These are phyloP conservation scores for Cephus spinipes DNA, from an alignment of 2,888 invertebrate species.

Conservation along the genomic window DNA sequence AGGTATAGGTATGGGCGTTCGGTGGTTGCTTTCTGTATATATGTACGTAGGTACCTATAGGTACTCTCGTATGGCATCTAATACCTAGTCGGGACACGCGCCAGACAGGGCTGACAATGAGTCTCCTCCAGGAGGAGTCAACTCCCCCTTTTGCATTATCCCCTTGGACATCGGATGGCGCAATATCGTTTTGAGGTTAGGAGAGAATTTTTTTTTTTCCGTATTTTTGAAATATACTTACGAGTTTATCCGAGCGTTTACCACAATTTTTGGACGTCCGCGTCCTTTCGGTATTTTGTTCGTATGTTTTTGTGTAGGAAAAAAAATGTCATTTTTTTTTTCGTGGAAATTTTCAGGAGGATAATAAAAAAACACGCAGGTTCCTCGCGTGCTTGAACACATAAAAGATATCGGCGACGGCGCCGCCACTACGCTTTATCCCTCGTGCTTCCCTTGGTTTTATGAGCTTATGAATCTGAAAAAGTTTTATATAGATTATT, in stretches of 20 bases:
- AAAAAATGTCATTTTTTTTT: too few species aligned
- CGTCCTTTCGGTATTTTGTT: too few species aligned
- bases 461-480: not conserved
- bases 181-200: too few species aligned
- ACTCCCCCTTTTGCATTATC: conserved; percentile 24
- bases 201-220: too few species aligned
- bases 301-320: too few species aligned
- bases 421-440: not conserved
- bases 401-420: not conserved
- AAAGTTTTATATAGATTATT: too few species aligned
- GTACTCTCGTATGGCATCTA: not conserved
- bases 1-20: not conserved
- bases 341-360: too few species aligned
- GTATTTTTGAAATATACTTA: too few species aligned
- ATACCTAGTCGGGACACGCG: conserved; percentile 37
- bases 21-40: conserved; percentile 3
- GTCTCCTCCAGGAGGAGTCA: conserved; percentile 25
- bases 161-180: too few species aligned
- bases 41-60: not conserved
- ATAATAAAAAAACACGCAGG: too few species aligned
- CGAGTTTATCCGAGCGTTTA: too few species aligned
- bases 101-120: conserved; percentile 15
- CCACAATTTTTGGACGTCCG: too few species aligned
- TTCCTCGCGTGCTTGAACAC: not conserved
- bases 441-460: not conserved